Conservation (phyloP, 1,140 invertebrate genomes). For the Cotesia typhae region DNA sequence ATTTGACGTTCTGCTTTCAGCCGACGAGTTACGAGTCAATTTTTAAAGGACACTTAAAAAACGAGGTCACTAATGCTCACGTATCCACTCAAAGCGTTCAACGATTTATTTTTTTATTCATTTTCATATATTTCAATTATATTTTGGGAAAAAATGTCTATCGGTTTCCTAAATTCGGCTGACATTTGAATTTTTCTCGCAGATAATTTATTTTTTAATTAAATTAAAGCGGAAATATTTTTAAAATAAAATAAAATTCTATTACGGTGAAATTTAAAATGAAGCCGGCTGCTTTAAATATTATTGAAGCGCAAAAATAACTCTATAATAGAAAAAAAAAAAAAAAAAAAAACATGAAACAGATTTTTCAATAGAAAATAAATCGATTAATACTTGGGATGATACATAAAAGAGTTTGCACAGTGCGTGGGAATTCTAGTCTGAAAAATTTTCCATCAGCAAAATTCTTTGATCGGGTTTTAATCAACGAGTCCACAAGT, state of each 20-base stretch:
- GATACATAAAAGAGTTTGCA: not conserved
- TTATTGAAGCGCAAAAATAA: not conserved
- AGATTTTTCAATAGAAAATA: not conserved
- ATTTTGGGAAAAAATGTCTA: not conserved
- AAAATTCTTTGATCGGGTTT: conserved; percentile 35
- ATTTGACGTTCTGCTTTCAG: conserved; percentile 28
- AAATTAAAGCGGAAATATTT: no score
- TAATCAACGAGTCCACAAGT: conserved; percentile 28
- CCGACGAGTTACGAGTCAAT: conserved; percentile 43
- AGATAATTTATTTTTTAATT: no score
- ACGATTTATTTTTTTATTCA: conserved; percentile 14
- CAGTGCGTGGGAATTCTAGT: not conserved
- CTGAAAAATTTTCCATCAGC: not conserved
- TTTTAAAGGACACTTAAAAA: conserved; percentile 34
- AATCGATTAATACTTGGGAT: not conserved
- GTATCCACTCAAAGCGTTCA: conserved; percentile 36
- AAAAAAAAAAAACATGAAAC: no score
- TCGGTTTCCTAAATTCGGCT: no score
- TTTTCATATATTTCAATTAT: not conserved
- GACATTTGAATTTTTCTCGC: no score
- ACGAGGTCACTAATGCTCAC: conserved; percentile 9
- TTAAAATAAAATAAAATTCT: no score
- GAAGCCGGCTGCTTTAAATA: no score
- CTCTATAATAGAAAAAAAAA: no score
- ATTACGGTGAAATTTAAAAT: no score